Percentiles rank a stretch among this genome's conserved stretches.
These are phyloP conservation scores for Xenopus laevis DNA, from an alignment of 2,113 vertebrate species.

Conservation along the genomic window DNA sequence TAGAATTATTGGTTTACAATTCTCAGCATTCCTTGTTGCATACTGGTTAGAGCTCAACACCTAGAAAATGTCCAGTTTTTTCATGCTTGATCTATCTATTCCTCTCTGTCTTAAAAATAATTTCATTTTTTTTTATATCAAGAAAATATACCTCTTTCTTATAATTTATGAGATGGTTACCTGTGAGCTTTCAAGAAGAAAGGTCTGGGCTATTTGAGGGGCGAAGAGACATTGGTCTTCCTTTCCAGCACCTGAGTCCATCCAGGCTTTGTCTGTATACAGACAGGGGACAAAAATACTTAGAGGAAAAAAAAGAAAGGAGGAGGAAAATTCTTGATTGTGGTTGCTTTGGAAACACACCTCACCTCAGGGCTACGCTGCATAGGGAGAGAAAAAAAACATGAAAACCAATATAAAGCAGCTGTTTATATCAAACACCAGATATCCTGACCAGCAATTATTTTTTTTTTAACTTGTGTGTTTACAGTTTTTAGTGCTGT, in stretches of 20 bases:
- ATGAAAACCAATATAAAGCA: background rate
- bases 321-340: conserved; percentile 23
- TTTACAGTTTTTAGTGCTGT: no score
- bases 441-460: no score
- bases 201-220: background rate
- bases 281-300: background rate
- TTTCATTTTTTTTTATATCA: no score
- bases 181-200: background rate
- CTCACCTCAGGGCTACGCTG: conserved; percentile 24
- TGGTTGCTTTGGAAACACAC: conserved; percentile 36
- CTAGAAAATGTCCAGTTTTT: no score
- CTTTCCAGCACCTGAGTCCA: conserved; percentile 10
- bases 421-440: background rate
- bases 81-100: no score
- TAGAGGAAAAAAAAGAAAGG: background rate
- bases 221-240: background rate
- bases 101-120: no score
- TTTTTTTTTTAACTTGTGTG: no score
- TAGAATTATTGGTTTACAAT: no score
- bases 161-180: background rate
- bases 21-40: no score
- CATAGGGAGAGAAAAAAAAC: conserved; percentile 7
- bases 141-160: no score
- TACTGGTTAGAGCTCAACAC: no score
- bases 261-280: conserved; percentile 16